Evolutionary conservation across 2,113 vertebrate species (phyloP), one percentile per base, ranked within the genome.

Genomic region (Lophura nycthemera): DNA sequence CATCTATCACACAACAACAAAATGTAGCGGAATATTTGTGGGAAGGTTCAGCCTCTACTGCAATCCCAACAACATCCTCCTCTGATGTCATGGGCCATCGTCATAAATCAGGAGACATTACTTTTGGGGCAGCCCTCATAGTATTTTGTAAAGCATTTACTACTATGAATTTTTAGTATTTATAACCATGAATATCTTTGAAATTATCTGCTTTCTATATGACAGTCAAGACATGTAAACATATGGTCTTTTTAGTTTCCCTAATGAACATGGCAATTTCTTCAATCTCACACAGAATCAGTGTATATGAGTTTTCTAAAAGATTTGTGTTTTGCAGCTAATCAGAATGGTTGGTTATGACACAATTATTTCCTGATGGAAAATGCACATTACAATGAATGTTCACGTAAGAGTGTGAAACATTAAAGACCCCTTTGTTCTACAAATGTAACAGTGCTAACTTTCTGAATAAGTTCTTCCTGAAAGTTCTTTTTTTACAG

Each of bases 371-470:
- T 96, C 77, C 88, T 92, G 96, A 90, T 87, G 71, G 72, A 75
- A 90, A 96, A 92, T 42, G 56, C 65, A 80, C 64, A 91, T 92
- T 92, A 86, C 45, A 83, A 84, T 48, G 64, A 94, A 95, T 94
- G 94, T 92, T 96, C 89, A 93, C 83, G 88, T 59, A 56, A 72
- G 76, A 71, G 11, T 56, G 32, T 7, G 2, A 90, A 76, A 40
- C 63, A 86, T 94, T 97, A 94, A 93, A 97, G 90, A 57, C 30
- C 36, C 80, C 77, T 95, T 96, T 96, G 66, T 88, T 96, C 95
- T 87, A 81, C 84, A 91, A 89, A 95, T 86, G 84, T 71, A 95
- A 59, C 32, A 38, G 67, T 16, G 75, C 57, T 57, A 34, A 71
- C 47, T 93, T 90, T 86, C n/a, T 48, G 7, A 95, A 65, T 29